Evolutionary conservation across 2,888 invertebrate species (phyloP).

Genomic region (Apotomis turbidana): DNA sequence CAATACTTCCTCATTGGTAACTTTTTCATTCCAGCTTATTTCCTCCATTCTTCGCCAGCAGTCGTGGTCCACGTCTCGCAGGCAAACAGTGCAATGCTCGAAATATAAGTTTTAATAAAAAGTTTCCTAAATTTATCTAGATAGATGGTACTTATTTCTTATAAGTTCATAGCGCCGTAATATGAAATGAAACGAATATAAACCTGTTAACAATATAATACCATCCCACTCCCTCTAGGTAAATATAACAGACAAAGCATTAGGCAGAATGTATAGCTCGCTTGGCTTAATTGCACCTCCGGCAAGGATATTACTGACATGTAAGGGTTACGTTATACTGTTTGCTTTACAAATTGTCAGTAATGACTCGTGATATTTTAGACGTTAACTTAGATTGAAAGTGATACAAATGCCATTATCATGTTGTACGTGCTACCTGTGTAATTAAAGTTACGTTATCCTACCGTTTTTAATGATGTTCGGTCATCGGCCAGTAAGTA

Average conservation of each 20-base stretch:
- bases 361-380: slow-evolving; percentile 18
- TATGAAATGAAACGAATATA: slow-evolving; percentile 67
- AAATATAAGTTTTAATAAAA: no score
- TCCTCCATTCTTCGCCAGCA: no score
- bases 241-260: slow-evolving; percentile 51
- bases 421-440: background rate
- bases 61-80: no score
- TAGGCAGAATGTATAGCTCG: slow-evolving; percentile 60
- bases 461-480: no score
- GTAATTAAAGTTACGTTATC: background rate
- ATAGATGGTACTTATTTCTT: slow-evolving; percentile 6
- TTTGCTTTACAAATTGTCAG: slow-evolving; percentile 43
- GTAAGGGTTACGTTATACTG: slow-evolving; percentile 49
- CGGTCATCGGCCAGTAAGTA: no score
- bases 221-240: slow-evolving; percentile 43
- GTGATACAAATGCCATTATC: slow-evolving; percentile 15
- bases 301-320: slow-evolving; percentile 61
- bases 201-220: slow-evolving; percentile 59
- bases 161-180: slow-evolving; percentile 47
- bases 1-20: no score
- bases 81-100: no score
- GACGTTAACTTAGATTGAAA: slow-evolving; percentile 6
- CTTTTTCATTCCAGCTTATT: no score
- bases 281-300: slow-evolving; percentile 71
- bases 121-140: no score